phyloP scores from a whole-genome alignment of 2,113 vertebrate genomes.

The Syrmaticus mikado region DNA sequence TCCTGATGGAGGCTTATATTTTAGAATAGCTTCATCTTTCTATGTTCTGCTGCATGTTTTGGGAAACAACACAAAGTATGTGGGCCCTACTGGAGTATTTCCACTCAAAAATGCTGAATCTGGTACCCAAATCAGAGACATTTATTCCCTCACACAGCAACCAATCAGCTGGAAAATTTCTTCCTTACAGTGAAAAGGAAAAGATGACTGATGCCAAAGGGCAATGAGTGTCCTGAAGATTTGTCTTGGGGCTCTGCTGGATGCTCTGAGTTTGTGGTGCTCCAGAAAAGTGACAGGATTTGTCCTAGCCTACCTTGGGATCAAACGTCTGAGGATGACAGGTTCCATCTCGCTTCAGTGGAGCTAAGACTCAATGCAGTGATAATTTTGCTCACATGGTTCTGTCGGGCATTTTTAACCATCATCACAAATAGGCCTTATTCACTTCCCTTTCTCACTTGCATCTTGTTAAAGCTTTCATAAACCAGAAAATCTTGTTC shows the following conservation, averaged over 20 bases:
- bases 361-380: neutral
- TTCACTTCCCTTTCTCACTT: neutral
- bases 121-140: neutral
- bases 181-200: neutral
- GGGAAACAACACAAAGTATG: neutral
- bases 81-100: neutral
- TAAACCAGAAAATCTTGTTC: neutral
- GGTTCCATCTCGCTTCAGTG: neutral
- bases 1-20: neutral
- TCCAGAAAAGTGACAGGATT: neutral
- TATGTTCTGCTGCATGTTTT: neutral
- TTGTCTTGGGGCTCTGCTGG: rapidly evolving
- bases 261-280: neutral
- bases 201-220: neutral
- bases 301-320: neutral
- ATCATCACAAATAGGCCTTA: neutral
- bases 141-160: conserved; percentile 12
- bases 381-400: rapidly evolving
- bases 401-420: neutral
- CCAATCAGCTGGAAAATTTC: conserved; percentile 42
- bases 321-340: neutral
- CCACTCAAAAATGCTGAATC: neutral
- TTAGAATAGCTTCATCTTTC: neutral
- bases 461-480: neutral
- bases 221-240: neutral